These are phyloP conservation scores for Drosophila virilis DNA, from an alignment of 1,140 invertebrate genomes.

Conservation along the genomic window DNA sequence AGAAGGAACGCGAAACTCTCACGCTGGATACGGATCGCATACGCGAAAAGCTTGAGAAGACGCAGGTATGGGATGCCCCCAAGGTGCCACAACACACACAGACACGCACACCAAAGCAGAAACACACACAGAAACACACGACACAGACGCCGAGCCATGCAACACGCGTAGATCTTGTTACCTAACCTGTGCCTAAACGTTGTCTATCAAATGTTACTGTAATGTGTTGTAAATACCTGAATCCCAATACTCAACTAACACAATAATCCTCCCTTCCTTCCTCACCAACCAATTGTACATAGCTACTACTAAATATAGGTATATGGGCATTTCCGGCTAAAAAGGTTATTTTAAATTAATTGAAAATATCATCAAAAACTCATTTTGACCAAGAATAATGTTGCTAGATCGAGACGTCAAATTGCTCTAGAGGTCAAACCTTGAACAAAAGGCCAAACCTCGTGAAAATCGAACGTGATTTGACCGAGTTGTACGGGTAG, in stretches of 20 bases:
- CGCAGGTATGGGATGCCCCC: conserved; percentile 87
- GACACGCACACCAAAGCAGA: neutral
- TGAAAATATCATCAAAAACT: no score
- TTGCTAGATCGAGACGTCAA: no score
- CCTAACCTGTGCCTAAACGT: conserved; percentile 33
- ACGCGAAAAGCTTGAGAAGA: conserved; percentile 94
- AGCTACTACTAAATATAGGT: conserved; percentile 5
- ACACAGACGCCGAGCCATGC: conserved; percentile 26
- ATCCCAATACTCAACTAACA: conserved; percentile 3
- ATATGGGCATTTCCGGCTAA: neutral
- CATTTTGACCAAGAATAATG: no score
- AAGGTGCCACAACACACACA: conserved; percentile 21
- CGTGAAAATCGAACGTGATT: no score
- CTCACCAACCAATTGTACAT: conserved; percentile 38
- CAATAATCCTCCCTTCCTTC: neutral
- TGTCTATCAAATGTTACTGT: conserved; percentile 60
- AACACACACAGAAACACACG: conserved; percentile 8
- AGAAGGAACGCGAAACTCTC: conserved; percentile 94
- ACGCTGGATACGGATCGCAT: conserved; percentile 93
- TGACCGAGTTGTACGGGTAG: no score
- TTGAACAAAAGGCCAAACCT: no score
- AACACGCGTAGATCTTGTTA: conserved; percentile 37
- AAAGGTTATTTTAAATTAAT: no score
- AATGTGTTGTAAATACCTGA: conserved; percentile 60
- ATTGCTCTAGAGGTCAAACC: no score